Evolutionary conservation across 2,888 invertebrate genomes (phyloP).

Genomic region (Eupithecia inturbata): DNA sequence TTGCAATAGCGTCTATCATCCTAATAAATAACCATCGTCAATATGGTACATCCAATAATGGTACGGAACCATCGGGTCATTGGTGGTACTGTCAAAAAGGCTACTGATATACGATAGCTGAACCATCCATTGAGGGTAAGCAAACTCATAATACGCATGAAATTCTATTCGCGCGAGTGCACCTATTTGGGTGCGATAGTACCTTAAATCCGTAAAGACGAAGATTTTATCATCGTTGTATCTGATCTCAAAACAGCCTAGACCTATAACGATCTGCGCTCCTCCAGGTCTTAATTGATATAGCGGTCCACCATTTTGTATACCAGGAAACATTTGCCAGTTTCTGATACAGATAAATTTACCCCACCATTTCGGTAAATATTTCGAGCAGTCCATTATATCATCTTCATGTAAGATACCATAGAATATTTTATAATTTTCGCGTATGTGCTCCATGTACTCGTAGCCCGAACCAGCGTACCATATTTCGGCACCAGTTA

Average conservation of each 20-base stretch:
- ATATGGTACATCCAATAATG: background rate
- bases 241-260: constrained; percentile 68
- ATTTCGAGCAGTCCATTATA: constrained; percentile 57
- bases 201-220: constrained; percentile 66
- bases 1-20: background rate
- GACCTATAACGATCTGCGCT: constrained; percentile 43
- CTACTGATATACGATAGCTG: background rate
- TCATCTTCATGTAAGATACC: background rate
- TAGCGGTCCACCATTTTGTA: constrained; percentile 61
- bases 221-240: constrained; percentile 63
- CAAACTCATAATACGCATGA: constrained; percentile 3
- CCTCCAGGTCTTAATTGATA: background rate
- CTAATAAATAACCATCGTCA: background rate
- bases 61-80: background rate
- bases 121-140: constrained; percentile 4
- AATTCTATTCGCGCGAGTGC: background rate
- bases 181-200: constrained; percentile 45
- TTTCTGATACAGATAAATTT: constrained; percentile 67
- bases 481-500: constrained; percentile 31
- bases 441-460: constrained; percentile 53
- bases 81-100: background rate
- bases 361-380: constrained; percentile 67
- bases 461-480: constrained; percentile 59
- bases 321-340: constrained; percentile 42
- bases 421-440: constrained; percentile 62